phyloP scores from a whole-genome alignment of 2,113 vertebrate species.

The Oenanthe melanoleuca region DNA sequence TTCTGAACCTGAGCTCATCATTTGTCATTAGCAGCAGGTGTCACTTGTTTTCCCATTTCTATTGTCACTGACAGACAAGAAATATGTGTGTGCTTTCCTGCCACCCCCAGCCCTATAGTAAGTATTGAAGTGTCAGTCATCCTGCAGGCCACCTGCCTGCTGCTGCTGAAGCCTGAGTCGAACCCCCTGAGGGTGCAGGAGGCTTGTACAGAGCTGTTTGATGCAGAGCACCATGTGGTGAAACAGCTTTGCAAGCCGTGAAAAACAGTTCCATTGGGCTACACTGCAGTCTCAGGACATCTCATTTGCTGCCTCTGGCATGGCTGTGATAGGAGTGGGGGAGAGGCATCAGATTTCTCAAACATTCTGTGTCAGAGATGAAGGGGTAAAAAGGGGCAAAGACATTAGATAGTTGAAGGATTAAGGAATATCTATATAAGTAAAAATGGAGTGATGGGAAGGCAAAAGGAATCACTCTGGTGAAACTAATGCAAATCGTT shows the following conservation, averaged over 20 bases:
- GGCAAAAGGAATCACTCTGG: neutral
- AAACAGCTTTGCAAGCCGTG: neutral
- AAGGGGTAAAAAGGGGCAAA: neutral
- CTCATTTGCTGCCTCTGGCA: slow-evolving; percentile 19
- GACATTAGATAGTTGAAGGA: neutral
- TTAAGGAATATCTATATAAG: neutral
- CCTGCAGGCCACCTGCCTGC: neutral
- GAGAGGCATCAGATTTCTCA: neutral
- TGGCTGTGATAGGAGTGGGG: neutral
- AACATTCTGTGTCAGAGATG: neutral
- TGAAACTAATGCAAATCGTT: slow-evolving; percentile 15
- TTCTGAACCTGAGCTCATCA: neutral
- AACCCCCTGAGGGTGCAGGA: neutral
- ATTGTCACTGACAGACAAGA: neutral
- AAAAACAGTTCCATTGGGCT: slow-evolving; percentile 15
- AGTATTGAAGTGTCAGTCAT: neutral
- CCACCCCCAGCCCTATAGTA: neutral
- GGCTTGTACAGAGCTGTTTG: neutral
- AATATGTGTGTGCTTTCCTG: neutral
- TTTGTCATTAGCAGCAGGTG: slow-evolving; percentile 13
- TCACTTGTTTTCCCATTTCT: neutral
- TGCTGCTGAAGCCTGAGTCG: neutral
- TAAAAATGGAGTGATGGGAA: neutral
- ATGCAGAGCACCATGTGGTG: neutral
- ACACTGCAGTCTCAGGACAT: slow-evolving; percentile 6